Percentiles rank a stretch among this genome's conserved stretches.
phyloP scores from a whole-genome alignment of 1,140 invertebrate genomes.

The Ridgeia piscesae region DNA sequence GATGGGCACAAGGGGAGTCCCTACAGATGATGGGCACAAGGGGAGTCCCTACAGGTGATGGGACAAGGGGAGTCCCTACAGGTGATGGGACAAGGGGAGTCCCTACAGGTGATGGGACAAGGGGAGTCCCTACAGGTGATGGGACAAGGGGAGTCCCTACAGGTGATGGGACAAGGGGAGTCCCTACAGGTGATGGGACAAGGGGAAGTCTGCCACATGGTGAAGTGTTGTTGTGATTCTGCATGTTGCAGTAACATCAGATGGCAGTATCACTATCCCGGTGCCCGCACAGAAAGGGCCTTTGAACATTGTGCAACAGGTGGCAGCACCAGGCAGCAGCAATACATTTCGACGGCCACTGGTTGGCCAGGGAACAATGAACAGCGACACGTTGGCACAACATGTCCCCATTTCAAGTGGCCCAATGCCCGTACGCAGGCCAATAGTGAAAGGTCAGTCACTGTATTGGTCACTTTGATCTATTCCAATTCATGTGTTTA shows the following conservation, averaged over 20 bases:
- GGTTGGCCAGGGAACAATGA: conserved; percentile 33
- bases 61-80: too few relatives aligned
- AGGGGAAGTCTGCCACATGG: too few relatives aligned
- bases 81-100: too few relatives aligned
- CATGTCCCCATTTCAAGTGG: conserved; percentile 21
- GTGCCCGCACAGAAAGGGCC: neutral
- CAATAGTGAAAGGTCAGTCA: conserved; percentile 49
- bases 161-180: too few relatives aligned
- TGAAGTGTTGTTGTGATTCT: neutral
- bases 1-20: too few relatives aligned
- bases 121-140: too few relatives aligned
- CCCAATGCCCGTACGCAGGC: conserved; percentile 38
- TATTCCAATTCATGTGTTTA: too few relatives aligned
- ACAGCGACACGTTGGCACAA: neutral
- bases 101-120: too few relatives aligned
- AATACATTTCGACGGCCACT: conserved; percentile 26
- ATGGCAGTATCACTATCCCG: neutral
- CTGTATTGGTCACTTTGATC: neutral
- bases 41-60: too few relatives aligned
- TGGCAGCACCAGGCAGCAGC: conserved; percentile 6
- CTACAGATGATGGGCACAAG: too few relatives aligned
- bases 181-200: too few relatives aligned
- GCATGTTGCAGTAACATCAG: neutral
- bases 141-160: too few relatives aligned
- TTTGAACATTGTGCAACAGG: neutral